Base-by-base conservation (phyloP, 1,140 invertebrate species). In the Lordiphosa stackelbergi region DNA sequence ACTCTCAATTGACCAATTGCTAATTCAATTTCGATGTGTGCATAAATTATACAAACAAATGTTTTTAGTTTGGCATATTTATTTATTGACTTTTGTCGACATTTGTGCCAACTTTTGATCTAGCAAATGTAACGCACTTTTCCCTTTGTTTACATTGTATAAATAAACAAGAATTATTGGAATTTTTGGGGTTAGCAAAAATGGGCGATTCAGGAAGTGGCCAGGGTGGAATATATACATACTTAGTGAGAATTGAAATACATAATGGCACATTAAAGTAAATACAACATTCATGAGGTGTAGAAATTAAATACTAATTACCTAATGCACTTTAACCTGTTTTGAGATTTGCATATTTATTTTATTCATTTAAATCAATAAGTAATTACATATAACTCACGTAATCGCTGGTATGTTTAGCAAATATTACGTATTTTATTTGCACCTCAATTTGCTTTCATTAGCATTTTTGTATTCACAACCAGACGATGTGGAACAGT, bases 41-140 rank as follows among this genome's bases (percentile, higher is more conserved):
- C n/a, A 38, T 38, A n/a, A 28, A 6, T 46, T 57, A 55, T 69
- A 55, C 64, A 69, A 66, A 69, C 48, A 69, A 69, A 56, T 45
- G 38, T 45, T 53, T 48, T 42, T 54, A 47, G 54, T 56, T 46
- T 46, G 43, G 43, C 43, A 46, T 46, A 46, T 46, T 46, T 46
- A 46, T 46, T 46, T 46, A 46, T 46, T 34, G 43, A 46, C 43
- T 46, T 28, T 46, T 46, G 43, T 31, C 43, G 43, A 46, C 24
- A 46, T 34, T 46, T 46, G 24, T 46, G 28, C 8, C 24, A 28
- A 12, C 12, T 31, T 46, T 31, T 12, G 2, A 46, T 46, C 31
- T 11, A 31, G 31, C 9, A 46, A 46, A 46, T 28, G 31, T 28
- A 5, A 12, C 28, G 28, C 28, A 31, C 28, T 31, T 31, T 31